These are phyloP conservation scores for Cylloceria caligata DNA, from an alignment of 2,888 invertebrate genomes.

Conservation along the genomic window DNA sequence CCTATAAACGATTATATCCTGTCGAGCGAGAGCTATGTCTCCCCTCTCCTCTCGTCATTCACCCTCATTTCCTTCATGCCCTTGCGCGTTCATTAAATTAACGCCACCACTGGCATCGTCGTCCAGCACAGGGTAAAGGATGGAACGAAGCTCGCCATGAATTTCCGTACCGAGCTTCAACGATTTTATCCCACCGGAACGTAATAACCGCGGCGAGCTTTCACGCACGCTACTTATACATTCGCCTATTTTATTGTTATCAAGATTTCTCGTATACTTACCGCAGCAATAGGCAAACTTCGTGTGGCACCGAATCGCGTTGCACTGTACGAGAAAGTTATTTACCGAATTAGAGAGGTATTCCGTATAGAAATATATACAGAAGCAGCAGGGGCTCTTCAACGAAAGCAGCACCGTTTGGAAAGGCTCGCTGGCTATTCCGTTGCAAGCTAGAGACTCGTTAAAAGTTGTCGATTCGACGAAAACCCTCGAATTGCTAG, in stretches of 20 bases:
- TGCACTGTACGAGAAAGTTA: conserved; percentile 21
- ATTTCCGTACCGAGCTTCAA: conserved; percentile 50
- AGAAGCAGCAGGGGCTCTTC: background rate
- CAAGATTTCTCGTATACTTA: conserved; percentile 26
- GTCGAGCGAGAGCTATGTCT: conserved; percentile 37
- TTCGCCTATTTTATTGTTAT: conserved; percentile 19
- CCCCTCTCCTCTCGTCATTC: background rate
- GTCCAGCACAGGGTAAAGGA: conserved; percentile 46
- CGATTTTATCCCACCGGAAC: conserved; percentile 18
- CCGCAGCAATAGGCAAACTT: background rate
- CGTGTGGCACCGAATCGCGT: background rate
- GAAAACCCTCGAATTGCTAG: conserved; percentile 41
- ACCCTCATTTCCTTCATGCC: conserved; percentile 56
- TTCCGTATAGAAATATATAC: conserved; percentile 4
- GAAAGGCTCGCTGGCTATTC: conserved; percentile 18
- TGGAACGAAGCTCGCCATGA: conserved; percentile 36
- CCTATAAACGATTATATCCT: conserved; percentile 37
- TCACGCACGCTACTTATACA: conserved; percentile 24
- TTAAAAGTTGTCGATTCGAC: conserved; percentile 46
- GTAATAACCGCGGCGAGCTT: conserved; percentile 47
- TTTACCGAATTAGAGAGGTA: conserved; percentile 47
- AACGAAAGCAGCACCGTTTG: background rate
- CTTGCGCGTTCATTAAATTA: conserved; percentile 63
- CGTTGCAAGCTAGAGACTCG: conserved; percentile 36
- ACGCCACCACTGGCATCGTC: conserved; percentile 45